Percentiles rank a stretch among this genome's conserved stretches.
Conservation (phyloP, 2,797 vertebrate genomes). For the Bufotes viridis region DNA sequence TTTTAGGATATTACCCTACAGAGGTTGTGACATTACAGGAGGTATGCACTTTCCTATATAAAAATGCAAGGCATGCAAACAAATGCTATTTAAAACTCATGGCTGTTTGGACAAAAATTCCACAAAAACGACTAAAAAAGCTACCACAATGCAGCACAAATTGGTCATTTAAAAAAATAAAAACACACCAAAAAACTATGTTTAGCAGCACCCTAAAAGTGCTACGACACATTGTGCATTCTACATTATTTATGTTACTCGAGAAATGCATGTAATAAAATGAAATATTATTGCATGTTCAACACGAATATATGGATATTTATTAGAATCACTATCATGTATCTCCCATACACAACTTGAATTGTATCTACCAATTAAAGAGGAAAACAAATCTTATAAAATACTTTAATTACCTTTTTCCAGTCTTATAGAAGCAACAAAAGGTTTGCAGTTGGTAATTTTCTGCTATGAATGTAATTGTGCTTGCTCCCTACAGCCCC, state of each 20-base stretch:
- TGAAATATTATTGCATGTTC: neutral
- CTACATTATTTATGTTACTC: neutral
- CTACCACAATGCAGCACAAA: too few species aligned
- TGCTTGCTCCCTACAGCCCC: constrained; percentile 7
- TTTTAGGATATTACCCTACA: too few species aligned
- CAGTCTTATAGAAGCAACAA: neutral
- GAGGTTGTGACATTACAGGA: too few species aligned
- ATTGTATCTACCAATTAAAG: neutral
- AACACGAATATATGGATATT: neutral
- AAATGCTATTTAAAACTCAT: too few species aligned
- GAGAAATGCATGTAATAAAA: neutral
- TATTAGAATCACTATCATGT: neutral
- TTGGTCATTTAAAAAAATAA: too few species aligned
- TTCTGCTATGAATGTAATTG: neutral
- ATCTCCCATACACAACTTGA: neutral
- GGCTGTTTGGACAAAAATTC: too few species aligned
- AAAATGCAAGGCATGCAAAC: too few species aligned
- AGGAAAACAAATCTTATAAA: neutral
- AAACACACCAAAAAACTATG: too few species aligned
- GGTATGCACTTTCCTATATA: too few species aligned
- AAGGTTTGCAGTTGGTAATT: neutral
- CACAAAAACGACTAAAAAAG: too few species aligned
- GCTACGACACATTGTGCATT: too few species aligned
- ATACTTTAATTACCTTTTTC: neutral
- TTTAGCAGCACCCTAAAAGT: too few species aligned